Conservation (phyloP, 92 coral and sea anemone genomes). For the Chrysogorgia sp. region DNA sequence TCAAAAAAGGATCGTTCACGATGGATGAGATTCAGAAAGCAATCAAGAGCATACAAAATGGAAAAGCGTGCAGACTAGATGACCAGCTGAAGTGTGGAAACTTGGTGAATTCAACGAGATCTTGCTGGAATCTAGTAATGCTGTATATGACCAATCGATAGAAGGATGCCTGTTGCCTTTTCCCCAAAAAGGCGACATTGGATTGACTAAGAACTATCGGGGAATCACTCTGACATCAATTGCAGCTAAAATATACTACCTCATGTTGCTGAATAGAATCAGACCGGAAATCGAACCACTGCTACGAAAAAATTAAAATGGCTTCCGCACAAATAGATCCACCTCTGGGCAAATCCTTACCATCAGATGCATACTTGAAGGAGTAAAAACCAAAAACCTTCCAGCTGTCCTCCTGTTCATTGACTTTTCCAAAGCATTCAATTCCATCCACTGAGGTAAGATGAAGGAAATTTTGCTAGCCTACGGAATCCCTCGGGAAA, state of each 20-base stretch:
- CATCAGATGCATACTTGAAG: background rate
- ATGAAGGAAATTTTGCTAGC: conserved; percentile 16
- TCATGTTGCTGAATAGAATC: conserved; percentile 45
- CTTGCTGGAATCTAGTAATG: conserved; percentile 52
- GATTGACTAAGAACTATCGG: conserved; percentile 47
- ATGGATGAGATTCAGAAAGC: conserved; percentile 20
- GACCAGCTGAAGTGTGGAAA: conserved; percentile 58
- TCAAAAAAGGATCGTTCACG: conserved; percentile 21
- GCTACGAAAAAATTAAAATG: conserved; percentile 12
- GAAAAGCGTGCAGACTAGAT: conserved; percentile 43
- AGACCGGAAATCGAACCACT: conserved; percentile 1
- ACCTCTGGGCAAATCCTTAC: conserved; percentile 10
- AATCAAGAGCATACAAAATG: conserved; percentile 1
- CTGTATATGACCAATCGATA: background rate
- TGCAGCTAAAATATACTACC: conserved; percentile 60
- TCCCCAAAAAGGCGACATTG: conserved; percentile 57
- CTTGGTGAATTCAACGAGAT: conserved; percentile 46
- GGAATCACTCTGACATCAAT: conserved; percentile 46
- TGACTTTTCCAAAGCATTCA: conserved; percentile 34
- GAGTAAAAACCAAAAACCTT: conserved; percentile 1
- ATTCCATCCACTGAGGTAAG: conserved; percentile 23
- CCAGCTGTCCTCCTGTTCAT: background rate
- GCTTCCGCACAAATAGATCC: background rate
- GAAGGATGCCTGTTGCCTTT: conserved; percentile 1
- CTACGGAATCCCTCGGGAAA: conserved; percentile 29